These are phyloP conservation scores for Tinea trinotella DNA, from an alignment of 2,888 invertebrate species.

Conservation along the genomic window DNA sequence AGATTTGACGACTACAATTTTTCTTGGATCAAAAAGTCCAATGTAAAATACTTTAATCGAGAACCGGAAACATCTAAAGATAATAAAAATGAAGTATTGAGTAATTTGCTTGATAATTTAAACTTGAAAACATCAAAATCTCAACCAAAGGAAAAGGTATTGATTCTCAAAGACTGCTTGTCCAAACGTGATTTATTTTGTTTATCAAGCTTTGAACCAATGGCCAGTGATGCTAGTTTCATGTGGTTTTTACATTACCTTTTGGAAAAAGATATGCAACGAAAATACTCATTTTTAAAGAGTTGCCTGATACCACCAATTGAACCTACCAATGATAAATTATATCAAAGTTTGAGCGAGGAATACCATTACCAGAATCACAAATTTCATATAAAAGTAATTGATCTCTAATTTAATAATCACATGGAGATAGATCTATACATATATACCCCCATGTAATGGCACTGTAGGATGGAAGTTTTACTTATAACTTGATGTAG, in stretches of 20 bases:
- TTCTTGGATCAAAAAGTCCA: background rate
- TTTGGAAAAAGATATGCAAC: background rate
- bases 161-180: background rate
- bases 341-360: no score
- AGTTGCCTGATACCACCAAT: background rate
- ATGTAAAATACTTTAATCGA: no score
- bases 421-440: no score
- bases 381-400: no score
- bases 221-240: background rate
- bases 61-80: no score
- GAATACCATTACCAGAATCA: no score
- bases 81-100: background rate
- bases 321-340: no score
- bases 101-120: background rate
- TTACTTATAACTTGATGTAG: no score
- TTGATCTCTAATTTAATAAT: no score
- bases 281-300: background rate
- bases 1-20: background rate
- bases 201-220: background rate
- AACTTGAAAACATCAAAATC: background rate
- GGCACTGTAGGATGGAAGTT: no score
- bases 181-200: background rate
- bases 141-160: background rate
- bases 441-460: no score
- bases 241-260: constrained; percentile 9